Percentiles rank a stretch among this genome's conserved stretches.
phyloP scores from a whole-genome alignment of 2,113 vertebrate genomes.

The Eulemur rufifrons region DNA sequence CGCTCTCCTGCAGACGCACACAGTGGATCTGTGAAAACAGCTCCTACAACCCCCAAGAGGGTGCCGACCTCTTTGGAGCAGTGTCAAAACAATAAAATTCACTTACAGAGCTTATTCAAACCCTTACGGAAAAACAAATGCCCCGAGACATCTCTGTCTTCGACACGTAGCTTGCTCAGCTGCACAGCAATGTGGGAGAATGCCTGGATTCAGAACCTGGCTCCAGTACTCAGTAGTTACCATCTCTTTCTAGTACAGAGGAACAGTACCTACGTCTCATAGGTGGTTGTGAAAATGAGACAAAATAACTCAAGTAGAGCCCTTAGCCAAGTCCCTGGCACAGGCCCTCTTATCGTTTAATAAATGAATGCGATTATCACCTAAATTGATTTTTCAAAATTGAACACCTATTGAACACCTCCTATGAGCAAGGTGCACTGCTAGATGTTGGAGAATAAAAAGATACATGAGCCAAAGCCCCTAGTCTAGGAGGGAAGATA shows the following conservation, averaged over 20 bases:
- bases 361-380: neutral
- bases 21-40: neutral
- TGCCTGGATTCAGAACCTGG: neutral
- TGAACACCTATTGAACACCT: neutral
- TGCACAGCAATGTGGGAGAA: neutral
- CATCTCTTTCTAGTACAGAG: neutral
- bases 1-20: constrained; percentile 90
- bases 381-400: neutral
- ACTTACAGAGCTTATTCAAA: neutral
- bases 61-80: neutral
- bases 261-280: neutral
- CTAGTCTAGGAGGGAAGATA: neutral
- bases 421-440: neutral
- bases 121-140: neutral
- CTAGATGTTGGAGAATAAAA: neutral
- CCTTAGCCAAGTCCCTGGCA: neutral
- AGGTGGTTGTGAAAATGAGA: neutral
- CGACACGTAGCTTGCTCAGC: neutral
- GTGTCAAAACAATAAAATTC: neutral
- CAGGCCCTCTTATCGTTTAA: neutral
- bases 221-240: neutral
- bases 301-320: neutral
- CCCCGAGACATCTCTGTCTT: neutral
- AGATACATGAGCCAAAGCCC: neutral
- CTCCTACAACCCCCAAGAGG: neutral